phyloP scores from a whole-genome alignment of 2,797 vertebrate genomes.

The Neoniphon sammara region DNA sequence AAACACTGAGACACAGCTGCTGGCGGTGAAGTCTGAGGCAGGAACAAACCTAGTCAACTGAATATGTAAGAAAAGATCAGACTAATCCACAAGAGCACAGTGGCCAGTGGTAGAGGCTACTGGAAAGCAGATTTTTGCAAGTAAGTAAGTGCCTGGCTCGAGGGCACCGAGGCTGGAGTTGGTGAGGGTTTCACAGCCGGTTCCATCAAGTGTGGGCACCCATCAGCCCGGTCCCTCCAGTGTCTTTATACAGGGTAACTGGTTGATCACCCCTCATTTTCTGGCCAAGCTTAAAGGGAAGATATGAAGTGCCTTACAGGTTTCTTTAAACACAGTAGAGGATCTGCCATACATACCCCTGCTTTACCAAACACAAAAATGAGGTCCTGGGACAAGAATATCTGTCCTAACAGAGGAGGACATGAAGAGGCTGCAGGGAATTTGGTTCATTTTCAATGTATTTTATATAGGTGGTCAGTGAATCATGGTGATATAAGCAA shows the following conservation, averaged over 20 bases:
- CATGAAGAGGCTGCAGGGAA: not conserved
- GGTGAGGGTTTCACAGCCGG: no score
- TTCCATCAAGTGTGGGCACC: not conserved
- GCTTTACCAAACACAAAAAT: not conserved
- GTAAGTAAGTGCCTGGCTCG: not conserved
- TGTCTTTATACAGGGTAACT: conserved; percentile 4
- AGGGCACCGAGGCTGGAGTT: not conserved
- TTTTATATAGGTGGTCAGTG: no score
- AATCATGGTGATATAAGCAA: no score
- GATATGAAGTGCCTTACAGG: conserved; percentile 6
- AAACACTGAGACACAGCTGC: no score
- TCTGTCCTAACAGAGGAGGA: no score
- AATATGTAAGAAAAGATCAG: not conserved
- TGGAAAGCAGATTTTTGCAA: not conserved
- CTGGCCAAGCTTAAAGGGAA: not conserved
- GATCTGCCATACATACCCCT: not conserved
- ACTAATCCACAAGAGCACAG: no score
- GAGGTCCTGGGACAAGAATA: not conserved
- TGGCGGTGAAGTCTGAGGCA: no score
- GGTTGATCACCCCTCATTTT: conserved; percentile 1
- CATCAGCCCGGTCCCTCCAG: not conserved
- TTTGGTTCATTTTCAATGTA: no score
- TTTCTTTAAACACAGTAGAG: conserved; percentile 1
- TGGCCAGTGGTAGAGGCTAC: not conserved
- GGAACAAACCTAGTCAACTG: not conserved